Conservation (phyloP, 2,797 vertebrate genomes). For the Neopelma chrysocephalum region DNA sequence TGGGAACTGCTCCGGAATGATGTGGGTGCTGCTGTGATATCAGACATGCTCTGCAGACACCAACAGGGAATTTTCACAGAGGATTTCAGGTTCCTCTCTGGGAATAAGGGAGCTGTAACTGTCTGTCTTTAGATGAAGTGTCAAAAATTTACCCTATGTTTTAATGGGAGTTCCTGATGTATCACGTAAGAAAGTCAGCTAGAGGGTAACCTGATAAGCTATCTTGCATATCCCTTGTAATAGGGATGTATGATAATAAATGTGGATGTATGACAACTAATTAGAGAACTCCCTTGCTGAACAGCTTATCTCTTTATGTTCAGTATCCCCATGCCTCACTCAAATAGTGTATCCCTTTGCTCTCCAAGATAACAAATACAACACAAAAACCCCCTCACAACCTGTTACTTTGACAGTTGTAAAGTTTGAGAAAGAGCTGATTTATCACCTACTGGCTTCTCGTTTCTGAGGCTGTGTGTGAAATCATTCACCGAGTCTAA, state of each 20-base stretch:
- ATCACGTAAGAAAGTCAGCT: rapidly evolving
- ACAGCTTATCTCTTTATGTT: not conserved
- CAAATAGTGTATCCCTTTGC: not conserved
- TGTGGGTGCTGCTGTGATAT: not conserved
- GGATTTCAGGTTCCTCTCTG: not conserved
- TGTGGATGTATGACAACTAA: not conserved
- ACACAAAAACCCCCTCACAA: not conserved
- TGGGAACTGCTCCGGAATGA: not conserved
- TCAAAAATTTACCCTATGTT: not conserved
- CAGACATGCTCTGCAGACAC: not conserved
- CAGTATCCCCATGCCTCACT: not conserved
- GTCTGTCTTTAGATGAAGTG: not conserved
- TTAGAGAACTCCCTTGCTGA: not conserved
- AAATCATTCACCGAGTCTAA: not conserved
- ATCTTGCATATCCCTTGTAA: not conserved
- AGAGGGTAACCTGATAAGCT: not conserved
- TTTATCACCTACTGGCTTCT: not conserved
- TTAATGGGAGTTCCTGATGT: not conserved
- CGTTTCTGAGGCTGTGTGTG: not conserved
- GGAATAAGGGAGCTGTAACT: not conserved
- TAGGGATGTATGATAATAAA: not conserved
- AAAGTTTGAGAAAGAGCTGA: not conserved
- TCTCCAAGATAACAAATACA: not conserved
- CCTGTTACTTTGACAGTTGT: not conserved
- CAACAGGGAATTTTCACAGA: not conserved